Conservation (phyloP, 2,113 vertebrate species). For the Hemichromis elongatus region DNA sequence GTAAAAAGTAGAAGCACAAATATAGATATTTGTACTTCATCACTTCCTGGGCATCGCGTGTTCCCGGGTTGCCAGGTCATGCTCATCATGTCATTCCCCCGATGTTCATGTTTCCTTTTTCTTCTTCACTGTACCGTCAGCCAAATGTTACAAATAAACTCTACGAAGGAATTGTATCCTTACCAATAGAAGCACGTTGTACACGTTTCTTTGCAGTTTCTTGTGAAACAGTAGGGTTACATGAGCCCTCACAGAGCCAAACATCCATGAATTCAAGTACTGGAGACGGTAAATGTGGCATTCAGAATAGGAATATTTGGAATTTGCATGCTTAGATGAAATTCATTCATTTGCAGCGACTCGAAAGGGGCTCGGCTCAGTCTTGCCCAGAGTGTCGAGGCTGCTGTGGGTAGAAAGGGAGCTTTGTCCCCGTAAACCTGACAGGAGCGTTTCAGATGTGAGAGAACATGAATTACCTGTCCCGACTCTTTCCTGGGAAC, state of each 20-base stretch:
- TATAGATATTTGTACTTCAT: no score
- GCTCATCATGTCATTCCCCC: not conserved
- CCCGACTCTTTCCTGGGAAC: not conserved
- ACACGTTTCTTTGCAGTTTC: not conserved
- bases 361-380: not conserved
- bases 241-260: not conserved
- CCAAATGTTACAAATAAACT: not conserved
- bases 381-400: not conserved
- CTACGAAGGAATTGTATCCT: not conserved
- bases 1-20: no score
- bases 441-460: not conserved
- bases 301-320: not conserved
- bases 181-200: not conserved
- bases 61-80: not conserved
- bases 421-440: not conserved
- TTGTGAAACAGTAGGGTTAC: not conserved
- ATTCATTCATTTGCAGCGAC: not conserved
- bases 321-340: not conserved
- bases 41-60: not conserved
- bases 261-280: not conserved
- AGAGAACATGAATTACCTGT: not conserved
- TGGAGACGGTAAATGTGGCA: not conserved
- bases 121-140: not conserved
- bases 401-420: not conserved
- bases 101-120: not conserved